A percentile compares a stretch with the other conserved stretches of the same genome.
Conservation (phyloP, 2,888 invertebrate genomes). For the Melieria picta region DNA sequence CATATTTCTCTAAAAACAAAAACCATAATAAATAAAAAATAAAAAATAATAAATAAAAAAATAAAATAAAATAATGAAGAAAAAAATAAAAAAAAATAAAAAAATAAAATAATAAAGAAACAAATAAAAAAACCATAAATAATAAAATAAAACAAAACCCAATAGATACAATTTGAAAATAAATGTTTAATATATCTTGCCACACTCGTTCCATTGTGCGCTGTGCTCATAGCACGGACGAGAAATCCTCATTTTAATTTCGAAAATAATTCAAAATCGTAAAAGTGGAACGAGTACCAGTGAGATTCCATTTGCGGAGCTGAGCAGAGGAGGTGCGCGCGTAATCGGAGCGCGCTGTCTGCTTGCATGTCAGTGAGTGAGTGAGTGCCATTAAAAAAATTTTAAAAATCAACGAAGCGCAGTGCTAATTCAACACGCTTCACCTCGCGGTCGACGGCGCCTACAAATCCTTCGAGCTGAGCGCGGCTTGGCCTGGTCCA, state of each 20-base stretch:
- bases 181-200: neutral
- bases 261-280: too few species aligned
- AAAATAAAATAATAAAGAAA: too few species aligned
- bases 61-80: too few species aligned
- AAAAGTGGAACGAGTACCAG: too few species aligned
- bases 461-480: neutral
- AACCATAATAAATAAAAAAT: too few species aligned
- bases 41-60: too few species aligned
- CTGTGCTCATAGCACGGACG: too few species aligned
- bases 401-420: conserved; percentile 8
- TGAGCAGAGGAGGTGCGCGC: conserved; percentile 5
- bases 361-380: neutral
- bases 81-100: too few species aligned
- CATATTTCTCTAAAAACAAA: neutral
- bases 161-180: neutral
- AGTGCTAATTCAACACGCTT: neutral
- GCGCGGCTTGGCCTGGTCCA: neutral
- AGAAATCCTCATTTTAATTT: too few species aligned
- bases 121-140: too few species aligned
- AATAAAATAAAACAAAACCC: neutral
- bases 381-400: neutral
- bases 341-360: conserved; percentile 4
- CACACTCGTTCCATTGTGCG: neutral
- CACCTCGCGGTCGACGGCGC: too few species aligned
- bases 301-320: too few species aligned